Conservation (phyloP, 1,140 invertebrate genomes). For the Harlomillsia oculata region DNA sequence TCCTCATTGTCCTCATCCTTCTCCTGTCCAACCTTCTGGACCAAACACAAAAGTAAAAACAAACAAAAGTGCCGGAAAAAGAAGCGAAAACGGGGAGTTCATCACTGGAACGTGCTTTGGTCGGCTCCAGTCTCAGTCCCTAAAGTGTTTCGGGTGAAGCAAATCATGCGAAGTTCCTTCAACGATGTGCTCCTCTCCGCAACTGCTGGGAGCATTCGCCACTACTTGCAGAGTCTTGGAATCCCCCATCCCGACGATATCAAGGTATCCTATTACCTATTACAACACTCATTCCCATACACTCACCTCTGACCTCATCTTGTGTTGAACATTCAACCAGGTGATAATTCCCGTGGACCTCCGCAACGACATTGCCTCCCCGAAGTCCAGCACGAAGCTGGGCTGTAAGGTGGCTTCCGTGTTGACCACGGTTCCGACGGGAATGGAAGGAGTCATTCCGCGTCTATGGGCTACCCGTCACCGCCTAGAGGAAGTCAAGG, state of each 20-base stretch:
- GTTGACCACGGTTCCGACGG: slow-evolving; percentile 44
- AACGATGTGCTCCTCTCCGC: slow-evolving; percentile 50
- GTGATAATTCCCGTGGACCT: slow-evolving; percentile 45
- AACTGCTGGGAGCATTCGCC: slow-evolving; percentile 44
- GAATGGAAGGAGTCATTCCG: slow-evolving; percentile 50
- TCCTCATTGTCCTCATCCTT: background rate
- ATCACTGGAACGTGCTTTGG: slow-evolving; percentile 42
- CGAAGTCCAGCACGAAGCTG: slow-evolving; percentile 37
- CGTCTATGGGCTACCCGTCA: slow-evolving; percentile 50
- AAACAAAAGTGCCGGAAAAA: background rate
- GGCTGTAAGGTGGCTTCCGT: slow-evolving; percentile 44
- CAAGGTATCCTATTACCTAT: slow-evolving; percentile 38
- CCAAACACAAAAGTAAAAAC: background rate
- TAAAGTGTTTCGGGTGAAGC: slow-evolving; percentile 39
- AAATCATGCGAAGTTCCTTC: slow-evolving; percentile 44
- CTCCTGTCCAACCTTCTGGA: too few relatives aligned
- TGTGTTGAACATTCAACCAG: too few relatives aligned
- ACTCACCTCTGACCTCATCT: background rate
- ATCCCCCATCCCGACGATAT: slow-evolving; percentile 45
- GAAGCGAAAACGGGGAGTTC: slow-evolving; percentile 11
- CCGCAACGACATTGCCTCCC: slow-evolving; percentile 37
- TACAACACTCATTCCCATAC: background rate
- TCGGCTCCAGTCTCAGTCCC: slow-evolving; percentile 43
- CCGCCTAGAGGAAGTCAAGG: slow-evolving; percentile 45
- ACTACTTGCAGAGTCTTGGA: slow-evolving; percentile 44